Evolutionary conservation across 2,113 vertebrate species (phyloP).

Genomic region (Halichoerus grypus): DNA sequence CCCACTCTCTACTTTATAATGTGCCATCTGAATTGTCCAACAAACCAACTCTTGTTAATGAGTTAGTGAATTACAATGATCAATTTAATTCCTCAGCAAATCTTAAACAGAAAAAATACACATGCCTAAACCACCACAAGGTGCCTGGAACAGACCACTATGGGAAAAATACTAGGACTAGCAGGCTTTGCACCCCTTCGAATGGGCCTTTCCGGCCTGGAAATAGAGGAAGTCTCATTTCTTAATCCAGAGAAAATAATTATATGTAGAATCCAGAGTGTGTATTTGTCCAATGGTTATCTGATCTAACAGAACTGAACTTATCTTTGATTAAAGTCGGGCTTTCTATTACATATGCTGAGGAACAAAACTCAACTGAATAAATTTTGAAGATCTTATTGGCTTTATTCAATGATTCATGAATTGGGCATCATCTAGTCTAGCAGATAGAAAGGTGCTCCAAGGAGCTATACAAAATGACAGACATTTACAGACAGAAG

Average conservation of each 20-base stretch:
- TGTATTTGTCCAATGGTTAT: neutral
- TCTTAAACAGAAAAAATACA: neutral
- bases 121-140: neutral
- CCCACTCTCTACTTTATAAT: neutral
- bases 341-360: neutral
- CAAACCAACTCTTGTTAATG: neutral
- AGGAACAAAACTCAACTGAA: neutral
- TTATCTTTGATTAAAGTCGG: neutral
- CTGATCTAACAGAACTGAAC: neutral
- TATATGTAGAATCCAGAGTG: neutral
- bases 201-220: neutral
- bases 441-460: neutral
- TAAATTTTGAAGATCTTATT: neutral
- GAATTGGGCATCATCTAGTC: neutral
- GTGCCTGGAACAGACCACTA: neutral
- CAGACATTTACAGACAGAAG: neutral
- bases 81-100: conserved; percentile 12
- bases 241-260: neutral
- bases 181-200: neutral
- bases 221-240: neutral
- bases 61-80: neutral
- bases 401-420: neutral
- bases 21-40: neutral
- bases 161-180: neutral
- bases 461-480: neutral